Percentiles rank a stretch among this genome's conserved stretches.
Evolutionary conservation across 2,888 invertebrate species (phyloP).

Genomic region (Uropetala carovei): DNA sequence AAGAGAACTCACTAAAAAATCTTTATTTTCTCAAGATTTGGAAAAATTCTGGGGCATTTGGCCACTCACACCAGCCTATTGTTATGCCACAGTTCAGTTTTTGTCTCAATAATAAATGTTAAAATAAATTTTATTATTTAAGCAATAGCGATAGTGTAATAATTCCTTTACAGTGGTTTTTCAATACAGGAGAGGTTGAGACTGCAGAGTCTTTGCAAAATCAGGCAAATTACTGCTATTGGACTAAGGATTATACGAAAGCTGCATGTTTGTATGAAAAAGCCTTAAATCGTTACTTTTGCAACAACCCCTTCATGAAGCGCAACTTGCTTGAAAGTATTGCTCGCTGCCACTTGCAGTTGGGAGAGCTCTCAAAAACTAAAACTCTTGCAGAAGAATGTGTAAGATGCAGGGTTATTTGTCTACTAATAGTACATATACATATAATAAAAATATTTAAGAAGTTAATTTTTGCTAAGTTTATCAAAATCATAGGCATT

Average conservation of each 20-base stretch:
- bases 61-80: too few species aligned
- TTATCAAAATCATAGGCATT: neutral
- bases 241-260: neutral
- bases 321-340: slow-evolving; percentile 53
- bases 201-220: slow-evolving; percentile 23
- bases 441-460: neutral
- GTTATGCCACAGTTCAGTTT: too few species aligned
- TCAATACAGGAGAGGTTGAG: neutral
- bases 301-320: slow-evolving; percentile 47
- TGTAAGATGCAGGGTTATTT: neutral
- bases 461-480: neutral
- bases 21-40: too few species aligned
- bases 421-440: too few species aligned
- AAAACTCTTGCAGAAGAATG: slow-evolving; percentile 36
- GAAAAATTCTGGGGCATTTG: too few species aligned
- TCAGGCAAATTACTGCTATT: slow-evolving; percentile 49
- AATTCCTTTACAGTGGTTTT: slow-evolving; percentile 20
- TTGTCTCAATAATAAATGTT: too few species aligned
- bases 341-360: slow-evolving; percentile 36
- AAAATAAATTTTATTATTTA: too few species aligned
- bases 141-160: too few species aligned
- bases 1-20: too few species aligned
- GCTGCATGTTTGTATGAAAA: neutral
- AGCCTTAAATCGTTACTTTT: neutral
- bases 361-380: slow-evolving; percentile 23